Evolutionary conservation across 1,140 invertebrate species (phyloP), one percentile per base, ranked within the genome.

Genomic region (Thaumetopoea pityocampa): DNA sequence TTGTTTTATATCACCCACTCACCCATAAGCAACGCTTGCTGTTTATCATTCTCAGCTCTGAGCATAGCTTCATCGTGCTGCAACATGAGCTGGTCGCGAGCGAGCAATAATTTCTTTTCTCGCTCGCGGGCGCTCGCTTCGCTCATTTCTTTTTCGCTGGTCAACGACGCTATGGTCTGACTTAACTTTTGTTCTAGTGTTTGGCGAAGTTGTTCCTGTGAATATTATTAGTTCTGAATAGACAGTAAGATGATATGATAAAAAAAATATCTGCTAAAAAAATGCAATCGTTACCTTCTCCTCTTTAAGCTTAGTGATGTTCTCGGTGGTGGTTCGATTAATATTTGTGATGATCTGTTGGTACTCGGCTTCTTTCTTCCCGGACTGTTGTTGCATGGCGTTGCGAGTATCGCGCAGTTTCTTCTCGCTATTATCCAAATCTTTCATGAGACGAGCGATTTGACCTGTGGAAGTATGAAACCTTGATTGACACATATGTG

Each of bases 11-110:
- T 27, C 19, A 26, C 10, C 18, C 5, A 50, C 59, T 82, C 73
- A 93, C 92, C 92, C 58, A 96, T 90, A 3, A 95, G 70, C 24
- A 96, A 80, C n/a, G 93, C 92, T 73, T 96, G 93, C 51, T 96
- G 94, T 60, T 95, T 95, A 57, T 96, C 94, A 70, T 94, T 95
- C 80, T 95, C 94, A 2, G 93, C 93, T 14, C 94, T 79, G 1
- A 95, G 72, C 56, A 96, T 86, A 1, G 92, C 89, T 74, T 95
- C 94, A 60, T 95, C 93, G 53, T 95, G 93, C 60, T 95, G 93
- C 58, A 94, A 89, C 52, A 91, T 90, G 0, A 94, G 59, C 67
- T 89, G 93, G 55, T 95, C 93, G 5, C 93, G 88, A 17, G 93
- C 89, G 2, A 89, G 87, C 46, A 94, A 89, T 5, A 95, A 64